Conservation (phyloP, 1,140 invertebrate genomes). For the Eufriesea mexicana region DNA sequence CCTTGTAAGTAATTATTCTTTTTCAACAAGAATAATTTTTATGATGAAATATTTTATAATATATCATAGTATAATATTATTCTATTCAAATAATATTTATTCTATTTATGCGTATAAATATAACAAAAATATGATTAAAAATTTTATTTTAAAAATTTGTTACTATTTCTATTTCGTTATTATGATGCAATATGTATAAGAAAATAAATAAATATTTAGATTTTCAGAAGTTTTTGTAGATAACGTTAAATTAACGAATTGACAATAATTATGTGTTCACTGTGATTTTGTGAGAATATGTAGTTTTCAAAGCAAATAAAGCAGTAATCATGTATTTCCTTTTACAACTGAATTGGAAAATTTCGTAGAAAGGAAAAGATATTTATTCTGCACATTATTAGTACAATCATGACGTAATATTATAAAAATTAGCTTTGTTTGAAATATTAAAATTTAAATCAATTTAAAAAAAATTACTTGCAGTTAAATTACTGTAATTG, state of each 20-base stretch:
- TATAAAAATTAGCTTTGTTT: constrained; percentile 8
- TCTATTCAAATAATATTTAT: too few species aligned
- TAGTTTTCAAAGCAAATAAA: constrained; percentile 41
- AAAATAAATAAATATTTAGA: constrained; percentile 27
- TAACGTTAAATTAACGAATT: constrained; percentile 54
- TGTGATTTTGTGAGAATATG: too few species aligned
- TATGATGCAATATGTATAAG: background rate
- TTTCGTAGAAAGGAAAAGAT: constrained; percentile 27
- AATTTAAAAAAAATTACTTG: background rate
- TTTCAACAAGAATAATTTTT: too few species aligned
- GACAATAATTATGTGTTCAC: constrained; percentile 70
- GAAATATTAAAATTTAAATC: background rate
- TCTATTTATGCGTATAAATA: too few species aligned
- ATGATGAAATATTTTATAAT: too few species aligned
- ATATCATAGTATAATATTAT: too few species aligned
- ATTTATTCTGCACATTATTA: constrained; percentile 18
- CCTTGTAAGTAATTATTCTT: too few species aligned
- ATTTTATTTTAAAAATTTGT: background rate
- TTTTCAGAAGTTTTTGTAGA: constrained; percentile 51
- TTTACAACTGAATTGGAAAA: constrained; percentile 38
- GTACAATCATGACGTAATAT: background rate
- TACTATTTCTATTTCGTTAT: background rate
- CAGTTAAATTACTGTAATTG: constrained; percentile 25
- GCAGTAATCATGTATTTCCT: constrained; percentile 37
- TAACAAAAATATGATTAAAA: background rate